Conservation (phyloP, 1,140 invertebrate species). For the Nautilus pompilius region DNA sequence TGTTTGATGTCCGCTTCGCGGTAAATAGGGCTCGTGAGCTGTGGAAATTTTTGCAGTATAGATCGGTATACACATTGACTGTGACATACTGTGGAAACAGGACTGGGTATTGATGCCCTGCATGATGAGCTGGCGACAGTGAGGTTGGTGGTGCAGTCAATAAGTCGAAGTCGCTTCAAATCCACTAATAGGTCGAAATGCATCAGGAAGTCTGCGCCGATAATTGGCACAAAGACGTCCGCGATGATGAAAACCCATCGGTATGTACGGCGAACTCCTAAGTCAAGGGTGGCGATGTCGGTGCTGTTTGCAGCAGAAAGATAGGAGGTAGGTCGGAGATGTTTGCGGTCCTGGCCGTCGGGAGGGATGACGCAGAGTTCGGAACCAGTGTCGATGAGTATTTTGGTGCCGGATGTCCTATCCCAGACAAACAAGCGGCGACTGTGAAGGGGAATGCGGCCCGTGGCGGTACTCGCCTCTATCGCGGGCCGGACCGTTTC, state of each 20-base stretch:
- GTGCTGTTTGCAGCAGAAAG: slow-evolving; percentile 4
- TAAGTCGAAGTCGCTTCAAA: background rate
- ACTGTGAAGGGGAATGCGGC: too few species aligned
- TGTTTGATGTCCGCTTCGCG: slow-evolving; percentile 1
- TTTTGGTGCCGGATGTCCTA: too few species aligned
- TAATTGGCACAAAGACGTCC: slow-evolving; percentile 6
- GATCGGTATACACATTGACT: background rate
- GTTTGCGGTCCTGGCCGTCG: too few species aligned
- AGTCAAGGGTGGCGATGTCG: background rate
- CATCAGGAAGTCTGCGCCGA: slow-evolving; percentile 8
- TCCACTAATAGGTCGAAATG: slow-evolving; percentile 3
- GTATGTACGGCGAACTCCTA: background rate
- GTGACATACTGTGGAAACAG: background rate
- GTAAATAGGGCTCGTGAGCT: slow-evolving; percentile 4
- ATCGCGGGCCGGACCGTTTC: too few species aligned
- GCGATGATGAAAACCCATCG: background rate
- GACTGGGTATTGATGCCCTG: background rate
- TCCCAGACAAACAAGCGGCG: too few species aligned
- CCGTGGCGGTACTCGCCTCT: too few species aligned
- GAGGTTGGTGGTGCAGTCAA: background rate
- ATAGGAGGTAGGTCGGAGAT: too few species aligned
- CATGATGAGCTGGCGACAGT: too few species aligned
- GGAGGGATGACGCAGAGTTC: too few species aligned
- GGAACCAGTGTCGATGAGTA: too few species aligned
- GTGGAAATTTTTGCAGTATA: background rate